Percentiles rank a stretch among this genome's conserved stretches.
phyloP scores from a whole-genome alignment of 2,113 vertebrate genomes.

The Ictalurus punctatus region DNA sequence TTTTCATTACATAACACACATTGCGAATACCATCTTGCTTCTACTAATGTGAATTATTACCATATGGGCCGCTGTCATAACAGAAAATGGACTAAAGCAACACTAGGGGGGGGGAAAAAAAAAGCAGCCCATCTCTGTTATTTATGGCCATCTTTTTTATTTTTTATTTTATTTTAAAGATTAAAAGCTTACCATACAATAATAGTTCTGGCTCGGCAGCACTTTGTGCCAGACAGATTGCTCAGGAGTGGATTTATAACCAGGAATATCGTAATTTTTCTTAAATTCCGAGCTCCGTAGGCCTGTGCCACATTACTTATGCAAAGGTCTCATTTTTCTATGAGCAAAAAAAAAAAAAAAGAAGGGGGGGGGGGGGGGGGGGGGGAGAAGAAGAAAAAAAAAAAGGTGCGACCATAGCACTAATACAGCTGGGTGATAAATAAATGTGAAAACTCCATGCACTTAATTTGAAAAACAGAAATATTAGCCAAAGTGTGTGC shows the following conservation, averaged over 20 bases:
- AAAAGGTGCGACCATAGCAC: slow-evolving; percentile 61
- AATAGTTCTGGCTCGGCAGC: slow-evolving; percentile 74
- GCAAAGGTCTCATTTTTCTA: slow-evolving; percentile 74
- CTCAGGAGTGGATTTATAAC: slow-evolving; percentile 70
- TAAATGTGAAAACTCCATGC: slow-evolving; percentile 53
- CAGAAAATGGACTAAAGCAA: slow-evolving; percentile 41
- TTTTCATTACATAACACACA: slow-evolving; percentile 21
- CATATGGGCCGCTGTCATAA: neutral
- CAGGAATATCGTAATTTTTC: slow-evolving; percentile 76
- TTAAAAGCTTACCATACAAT: slow-evolving; percentile 74
- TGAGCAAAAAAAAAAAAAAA: slow-evolving; percentile 70
- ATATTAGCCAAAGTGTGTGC: slow-evolving; percentile 55
- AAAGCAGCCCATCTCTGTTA: slow-evolving; percentile 50
- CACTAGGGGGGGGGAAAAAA: neutral
- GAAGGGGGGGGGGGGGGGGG: slow-evolving; percentile 23
- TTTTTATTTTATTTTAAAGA: slow-evolving; percentile 63
- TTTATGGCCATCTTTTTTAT: slow-evolving; percentile 62
- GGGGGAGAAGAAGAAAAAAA: slow-evolving; percentile 52
- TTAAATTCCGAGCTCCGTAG: slow-evolving; percentile 70
- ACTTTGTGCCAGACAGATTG: slow-evolving; percentile 74
- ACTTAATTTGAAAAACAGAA: slow-evolving; percentile 61
- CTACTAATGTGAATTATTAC: slow-evolving; percentile 8
- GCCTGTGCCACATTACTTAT: slow-evolving; percentile 73
- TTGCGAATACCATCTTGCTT: neutral
- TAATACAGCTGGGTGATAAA: slow-evolving; percentile 68